phyloP scores from a whole-genome alignment of 1,140 invertebrate species.

The Drosophila pallidifrons region DNA sequence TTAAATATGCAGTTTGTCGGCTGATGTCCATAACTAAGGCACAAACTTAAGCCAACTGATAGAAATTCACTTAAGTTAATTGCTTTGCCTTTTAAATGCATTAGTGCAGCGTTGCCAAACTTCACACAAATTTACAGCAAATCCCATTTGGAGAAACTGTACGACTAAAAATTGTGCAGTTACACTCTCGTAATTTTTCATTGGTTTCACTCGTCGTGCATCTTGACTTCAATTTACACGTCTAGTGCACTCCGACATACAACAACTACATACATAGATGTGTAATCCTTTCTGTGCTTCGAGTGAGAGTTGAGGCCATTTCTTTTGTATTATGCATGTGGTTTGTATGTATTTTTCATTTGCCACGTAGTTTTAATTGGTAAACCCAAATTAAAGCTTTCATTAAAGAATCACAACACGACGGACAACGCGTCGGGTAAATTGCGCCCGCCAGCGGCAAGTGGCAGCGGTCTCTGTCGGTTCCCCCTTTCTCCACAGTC shows the following conservation, averaged over 20 bases:
- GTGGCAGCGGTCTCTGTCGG: slow-evolving; percentile 19
- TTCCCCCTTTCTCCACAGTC: not conserved
- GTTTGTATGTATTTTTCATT: slow-evolving; percentile 76
- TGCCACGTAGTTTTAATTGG: slow-evolving; percentile 82
- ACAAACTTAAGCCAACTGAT: slow-evolving; percentile 25
- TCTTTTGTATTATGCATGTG: slow-evolving; percentile 44
- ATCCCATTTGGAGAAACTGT: slow-evolving; percentile 39
- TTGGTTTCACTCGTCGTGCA: slow-evolving; percentile 24
- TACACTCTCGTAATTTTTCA: slow-evolving; percentile 40
- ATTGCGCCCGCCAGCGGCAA: slow-evolving; percentile 44
- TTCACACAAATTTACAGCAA: slow-evolving; percentile 41
- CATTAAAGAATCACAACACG: slow-evolving; percentile 81
- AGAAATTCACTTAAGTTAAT: slow-evolving; percentile 58
- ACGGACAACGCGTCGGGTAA: slow-evolving; percentile 32
- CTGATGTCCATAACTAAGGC: slow-evolving; percentile 1
- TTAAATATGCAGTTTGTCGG: slow-evolving; percentile 20
- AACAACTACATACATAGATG: not conserved
- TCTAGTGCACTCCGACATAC: slow-evolving; percentile 21
- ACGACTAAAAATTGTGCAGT: slow-evolving; percentile 41
- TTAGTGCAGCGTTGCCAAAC: slow-evolving; percentile 64
- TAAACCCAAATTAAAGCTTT: slow-evolving; percentile 82
- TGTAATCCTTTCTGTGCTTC: not conserved
- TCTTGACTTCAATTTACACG: slow-evolving; percentile 52
- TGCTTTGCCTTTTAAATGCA: slow-evolving; percentile 50
- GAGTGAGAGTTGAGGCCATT: slow-evolving; percentile 14